These are phyloP conservation scores for Bucco capensis DNA, from an alignment of 2,113 vertebrate genomes.

Conservation along the genomic window DNA sequence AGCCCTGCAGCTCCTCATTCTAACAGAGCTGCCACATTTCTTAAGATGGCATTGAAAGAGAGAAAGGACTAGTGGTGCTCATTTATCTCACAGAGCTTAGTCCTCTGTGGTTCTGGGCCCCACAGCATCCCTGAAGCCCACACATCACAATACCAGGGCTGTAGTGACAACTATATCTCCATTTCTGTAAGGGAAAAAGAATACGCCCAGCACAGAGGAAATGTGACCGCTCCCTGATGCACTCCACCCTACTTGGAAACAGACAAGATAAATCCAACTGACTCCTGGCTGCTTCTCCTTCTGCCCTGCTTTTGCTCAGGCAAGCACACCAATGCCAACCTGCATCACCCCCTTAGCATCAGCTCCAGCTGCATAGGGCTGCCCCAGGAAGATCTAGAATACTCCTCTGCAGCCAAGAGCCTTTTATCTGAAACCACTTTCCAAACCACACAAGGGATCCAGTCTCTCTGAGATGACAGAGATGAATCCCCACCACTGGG, in stretches of 20 bases:
- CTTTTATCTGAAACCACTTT: background rate
- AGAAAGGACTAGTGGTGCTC: background rate
- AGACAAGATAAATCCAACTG: background rate
- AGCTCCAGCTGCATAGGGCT: background rate
- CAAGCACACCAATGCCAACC: fast-evolving
- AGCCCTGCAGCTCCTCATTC: background rate
- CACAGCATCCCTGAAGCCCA: background rate
- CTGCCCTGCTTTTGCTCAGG: background rate
- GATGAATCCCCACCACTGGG: background rate
- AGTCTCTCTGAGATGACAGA: background rate
- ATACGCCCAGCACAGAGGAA: background rate
- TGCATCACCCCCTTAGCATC: background rate
- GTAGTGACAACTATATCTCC: background rate
- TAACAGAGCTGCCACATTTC: background rate
- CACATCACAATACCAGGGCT: background rate
- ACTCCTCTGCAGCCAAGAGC: background rate
- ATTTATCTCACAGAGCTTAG: background rate
- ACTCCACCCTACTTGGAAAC: background rate
- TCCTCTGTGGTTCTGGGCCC: background rate
- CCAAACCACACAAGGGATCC: background rate
- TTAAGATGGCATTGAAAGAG: background rate
- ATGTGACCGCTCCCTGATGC: background rate
- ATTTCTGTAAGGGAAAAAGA: background rate
- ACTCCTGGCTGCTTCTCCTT: background rate
- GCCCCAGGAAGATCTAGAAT: background rate